These are phyloP conservation scores for Monopterus albus DNA, from an alignment of 2,113 vertebrate genomes.

Conservation along the genomic window DNA sequence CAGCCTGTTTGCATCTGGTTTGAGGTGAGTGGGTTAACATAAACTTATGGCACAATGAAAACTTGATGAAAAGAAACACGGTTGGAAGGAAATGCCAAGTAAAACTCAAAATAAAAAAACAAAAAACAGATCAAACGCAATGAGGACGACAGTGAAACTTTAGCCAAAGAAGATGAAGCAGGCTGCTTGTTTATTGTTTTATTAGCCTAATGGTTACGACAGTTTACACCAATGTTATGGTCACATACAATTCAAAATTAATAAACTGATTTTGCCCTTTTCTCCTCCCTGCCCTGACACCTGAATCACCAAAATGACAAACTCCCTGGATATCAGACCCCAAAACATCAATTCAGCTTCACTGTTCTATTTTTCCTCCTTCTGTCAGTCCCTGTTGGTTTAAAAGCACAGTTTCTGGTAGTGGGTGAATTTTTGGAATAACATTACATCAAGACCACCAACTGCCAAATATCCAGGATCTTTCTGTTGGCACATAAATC, in stretches of 20 bases:
- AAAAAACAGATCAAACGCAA: slow-evolving; percentile 62
- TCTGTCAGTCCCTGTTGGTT: background rate
- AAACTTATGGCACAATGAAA: slow-evolving; percentile 90
- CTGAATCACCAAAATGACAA: slow-evolving; percentile 39
- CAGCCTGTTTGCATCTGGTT: slow-evolving; percentile 94
- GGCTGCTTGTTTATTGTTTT: slow-evolving; percentile 84
- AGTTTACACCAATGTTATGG: slow-evolving; percentile 92
- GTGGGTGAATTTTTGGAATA: slow-evolving; percentile 28
- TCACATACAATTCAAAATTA: slow-evolving; percentile 87
- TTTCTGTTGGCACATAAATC: slow-evolving; percentile 15
- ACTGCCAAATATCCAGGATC: slow-evolving; percentile 19
- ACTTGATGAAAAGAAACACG: slow-evolving; percentile 32
- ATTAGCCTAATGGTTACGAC: slow-evolving; percentile 92
- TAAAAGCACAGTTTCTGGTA: slow-evolving; percentile 8
- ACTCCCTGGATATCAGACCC: slow-evolving; percentile 22
- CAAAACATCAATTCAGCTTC: background rate
- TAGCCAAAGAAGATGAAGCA: slow-evolving; percentile 82
- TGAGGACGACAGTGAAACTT: slow-evolving; percentile 33
- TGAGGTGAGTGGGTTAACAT: slow-evolving; percentile 82
- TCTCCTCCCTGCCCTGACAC: slow-evolving; percentile 40
- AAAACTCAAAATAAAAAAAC: background rate
- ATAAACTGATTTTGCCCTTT: slow-evolving; percentile 70
- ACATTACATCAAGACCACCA: slow-evolving; percentile 23
- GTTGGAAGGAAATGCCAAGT: background rate
- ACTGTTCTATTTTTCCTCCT: no score